A percentile compares a stretch with the other conserved stretches of the same genome.
Evolutionary conservation across 1,140 invertebrate species (phyloP).

Genomic region (Stegodyphus dumicola): DNA sequence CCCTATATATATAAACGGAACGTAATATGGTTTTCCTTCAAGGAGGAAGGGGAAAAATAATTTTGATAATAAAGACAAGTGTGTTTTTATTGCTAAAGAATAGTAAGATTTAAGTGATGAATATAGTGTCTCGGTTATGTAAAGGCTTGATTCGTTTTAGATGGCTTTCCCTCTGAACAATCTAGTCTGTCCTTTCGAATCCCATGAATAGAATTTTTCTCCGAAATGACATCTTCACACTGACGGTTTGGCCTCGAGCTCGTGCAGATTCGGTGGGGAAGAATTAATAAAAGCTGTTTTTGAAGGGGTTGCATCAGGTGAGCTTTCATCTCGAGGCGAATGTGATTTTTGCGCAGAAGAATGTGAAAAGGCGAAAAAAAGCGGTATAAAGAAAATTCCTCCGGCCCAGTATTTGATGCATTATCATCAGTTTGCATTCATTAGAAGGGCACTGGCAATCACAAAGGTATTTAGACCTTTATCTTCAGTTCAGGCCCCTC

Average conservation of each 20-base stretch:
- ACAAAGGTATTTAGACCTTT: conserved; percentile 48
- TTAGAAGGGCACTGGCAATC: conserved; percentile 10
- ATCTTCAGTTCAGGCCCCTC: not conserved
- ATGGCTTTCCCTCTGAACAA: not conserved
- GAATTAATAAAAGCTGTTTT: conserved; percentile 58
- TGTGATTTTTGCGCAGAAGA: conserved; percentile 20
- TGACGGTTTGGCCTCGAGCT: not conserved
- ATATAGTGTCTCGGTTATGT: not conserved
- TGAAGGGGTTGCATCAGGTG: conserved; percentile 36
- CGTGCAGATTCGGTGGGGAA: not conserved
- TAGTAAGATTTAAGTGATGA: not conserved
- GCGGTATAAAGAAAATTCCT: conserved; percentile 38
- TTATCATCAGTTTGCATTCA: conserved; percentile 55
- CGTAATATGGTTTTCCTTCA: no score
- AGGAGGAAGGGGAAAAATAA: no score
- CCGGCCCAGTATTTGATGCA: conserved; percentile 42
- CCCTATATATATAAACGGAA: no score
- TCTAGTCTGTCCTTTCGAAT: not conserved
- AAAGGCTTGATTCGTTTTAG: not conserved
- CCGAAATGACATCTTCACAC: not conserved
- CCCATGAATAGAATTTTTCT: not conserved
- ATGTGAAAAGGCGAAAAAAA: conserved; percentile 9
- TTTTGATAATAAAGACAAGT: not conserved
- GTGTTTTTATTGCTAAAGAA: not conserved
- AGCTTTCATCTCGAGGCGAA: conserved; percentile 1